Evolutionary conservation across 92 coral and sea anemone species (phyloP), one percentile per base, ranked within the genome.

Genomic region (Ricordea florida): DNA sequence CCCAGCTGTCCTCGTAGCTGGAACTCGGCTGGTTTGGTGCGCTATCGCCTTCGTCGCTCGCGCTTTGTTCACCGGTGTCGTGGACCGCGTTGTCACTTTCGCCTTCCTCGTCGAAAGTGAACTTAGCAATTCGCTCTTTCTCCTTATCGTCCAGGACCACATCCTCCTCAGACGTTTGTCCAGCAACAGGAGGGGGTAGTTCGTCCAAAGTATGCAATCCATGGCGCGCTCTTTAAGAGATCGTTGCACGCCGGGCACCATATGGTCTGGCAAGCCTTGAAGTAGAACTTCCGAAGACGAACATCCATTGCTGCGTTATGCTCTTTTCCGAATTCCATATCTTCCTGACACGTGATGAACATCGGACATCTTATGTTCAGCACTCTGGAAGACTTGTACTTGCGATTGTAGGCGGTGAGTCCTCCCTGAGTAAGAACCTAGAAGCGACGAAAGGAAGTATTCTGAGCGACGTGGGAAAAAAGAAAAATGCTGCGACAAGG

Each of bases 351-450:
- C 1, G 77, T 78, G 27, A 78, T 57, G 0, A 78, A 21, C 84
- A 78, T 78, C 3, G 78, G 85, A 44, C 84, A 78, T n/a, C 68
- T 31, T 48, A 63, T 78, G 30, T 55, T 32, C 30, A 58, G 49
- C 5, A 42, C 42, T 0, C 50, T 55, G 63, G 62, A 57, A 0
- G 69, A 46, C 22, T 68, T 41, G 35, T 66, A 44, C 53, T 67
- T 79, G 8, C 46, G 43, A 38, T 67, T 61, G 28, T 56, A 48
- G 14, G 78, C 85, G 3, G 85, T 60, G 37, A 49, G 48, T 4
- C 80, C 74, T 2, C 77, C 83, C 22, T 82, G 83, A 2, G 43
- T 33, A 11, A 74, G 30, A 2, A 44, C 51, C 51, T 44, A 14
- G 9, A 16, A 44, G 22, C 21, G 16, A 8, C 51, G 21, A 7